Base-by-base conservation (phyloP, 92 coral and sea anemone species). In the Montipora capitata region DNA sequence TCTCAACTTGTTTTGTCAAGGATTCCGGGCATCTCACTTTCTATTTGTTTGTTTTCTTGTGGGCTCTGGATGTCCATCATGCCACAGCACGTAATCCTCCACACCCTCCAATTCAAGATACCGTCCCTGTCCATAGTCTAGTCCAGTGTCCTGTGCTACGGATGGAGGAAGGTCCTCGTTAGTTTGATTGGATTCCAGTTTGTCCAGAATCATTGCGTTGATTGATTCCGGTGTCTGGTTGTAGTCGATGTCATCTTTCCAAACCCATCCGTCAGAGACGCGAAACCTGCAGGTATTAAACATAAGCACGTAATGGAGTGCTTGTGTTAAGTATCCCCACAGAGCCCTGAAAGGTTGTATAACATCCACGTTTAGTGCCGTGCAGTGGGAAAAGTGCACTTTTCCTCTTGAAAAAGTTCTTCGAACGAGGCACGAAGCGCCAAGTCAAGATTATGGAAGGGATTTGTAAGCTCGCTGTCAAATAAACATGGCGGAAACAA, bases 61-160 rank as follows among this genome's bases (percentile, higher is more conserved):
- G 2, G 91, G 96, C 49, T 93, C 98, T 71, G 77, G 81, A 70
- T 91, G 91, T 8, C 92, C 89, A 11, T 95, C 94, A 54, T 76
- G 96, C 94, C 98, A 94, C 90, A 95, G 63, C n/a, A 95, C 89
- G 40, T 95, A 95, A 68, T 95, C 98, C 15, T 95, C 98, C 70
- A 95, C 91, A 0, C 98, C 98, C 67, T 95, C 98, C 17, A 95
- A 76, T 72, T 92, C 98, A 74, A 95, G 77, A 69, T 87, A 91
- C 40, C 92, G 90, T 51, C 93, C 94, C 80, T 90, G 96, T 13
- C 95, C 96, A 68, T 95, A 93, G 68, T 95, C 98, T 51, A 82
- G 93, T 48, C 63, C 86, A 35, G 68, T 20, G 44, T 81, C 82
- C 57, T 81, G 94, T 18, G 74, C 92, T 13, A 85, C 81, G 35